These are phyloP conservation scores for Drosophila atripex DNA, from an alignment of 2,888 invertebrate genomes.

Conservation along the genomic window DNA sequence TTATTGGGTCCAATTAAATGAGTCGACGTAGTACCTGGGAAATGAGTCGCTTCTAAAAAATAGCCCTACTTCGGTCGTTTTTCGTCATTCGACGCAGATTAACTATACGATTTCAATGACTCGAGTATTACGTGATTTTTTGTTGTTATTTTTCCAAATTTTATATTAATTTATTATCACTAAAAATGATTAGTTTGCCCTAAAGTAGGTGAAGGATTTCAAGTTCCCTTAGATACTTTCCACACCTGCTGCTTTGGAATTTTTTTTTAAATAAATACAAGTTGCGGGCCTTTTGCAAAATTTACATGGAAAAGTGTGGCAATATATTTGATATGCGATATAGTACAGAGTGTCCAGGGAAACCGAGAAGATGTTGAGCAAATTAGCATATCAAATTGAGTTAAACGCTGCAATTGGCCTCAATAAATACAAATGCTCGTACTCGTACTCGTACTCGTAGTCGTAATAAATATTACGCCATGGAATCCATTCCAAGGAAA, in stretches of 20 bases:
- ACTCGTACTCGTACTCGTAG: background rate
- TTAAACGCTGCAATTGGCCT: constrained; percentile 66
- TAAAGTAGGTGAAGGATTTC: background rate
- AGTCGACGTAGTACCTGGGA: background rate
- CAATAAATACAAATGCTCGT: constrained; percentile 60
- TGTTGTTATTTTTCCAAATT: background rate
- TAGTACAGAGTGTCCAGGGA: background rate
- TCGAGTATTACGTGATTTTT: background rate
- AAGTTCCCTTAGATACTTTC: too few species aligned
- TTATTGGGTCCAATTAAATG: background rate
- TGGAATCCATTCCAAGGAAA: constrained; percentile 17
- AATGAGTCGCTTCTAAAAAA: background rate
- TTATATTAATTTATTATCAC: background rate
- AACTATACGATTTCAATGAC: background rate
- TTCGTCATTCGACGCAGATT: background rate
- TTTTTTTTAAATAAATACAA: background rate
- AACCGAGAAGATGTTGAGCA: constrained; percentile 37
- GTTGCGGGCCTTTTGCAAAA: constrained; percentile 7
- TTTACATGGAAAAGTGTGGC: constrained; percentile 25
- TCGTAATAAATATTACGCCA: constrained; percentile 55
- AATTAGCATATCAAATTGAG: constrained; percentile 76
- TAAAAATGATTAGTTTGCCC: background rate
- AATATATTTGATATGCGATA: constrained; percentile 15
- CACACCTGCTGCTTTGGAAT: background rate
- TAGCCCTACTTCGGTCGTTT: background rate